Percentiles rank a stretch among this genome's conserved stretches.
Conservation (phyloP, 1,140 invertebrate species). For the Copidosoma floridanum region DNA sequence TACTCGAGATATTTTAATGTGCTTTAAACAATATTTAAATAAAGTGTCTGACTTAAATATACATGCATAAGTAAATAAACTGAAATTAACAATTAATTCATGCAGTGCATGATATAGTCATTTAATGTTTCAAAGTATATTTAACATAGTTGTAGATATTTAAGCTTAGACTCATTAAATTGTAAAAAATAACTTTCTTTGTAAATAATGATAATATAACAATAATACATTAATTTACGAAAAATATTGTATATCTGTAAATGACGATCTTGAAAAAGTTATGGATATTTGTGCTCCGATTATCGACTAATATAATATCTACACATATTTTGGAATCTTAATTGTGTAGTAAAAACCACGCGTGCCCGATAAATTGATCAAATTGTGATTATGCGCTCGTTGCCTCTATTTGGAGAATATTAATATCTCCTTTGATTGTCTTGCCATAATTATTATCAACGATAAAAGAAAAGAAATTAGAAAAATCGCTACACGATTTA, state of each 20-base stretch:
- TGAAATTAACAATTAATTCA: conserved; percentile 4
- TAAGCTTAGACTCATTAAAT: conserved; percentile 7
- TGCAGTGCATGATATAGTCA: conserved; percentile 22
- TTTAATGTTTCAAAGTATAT: conserved; percentile 8
- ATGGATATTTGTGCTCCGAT: not conserved
- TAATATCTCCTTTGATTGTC: conserved; percentile 4
- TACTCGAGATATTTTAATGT: not conserved
- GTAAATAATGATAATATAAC: not conserved
- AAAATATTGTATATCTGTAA: not conserved
- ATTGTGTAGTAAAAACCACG: not conserved
- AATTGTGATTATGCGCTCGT: conserved; percentile 15
- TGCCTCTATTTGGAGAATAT: conserved; percentile 18
- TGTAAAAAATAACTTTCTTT: not conserved
- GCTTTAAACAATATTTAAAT: not conserved
- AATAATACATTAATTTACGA: not conserved
- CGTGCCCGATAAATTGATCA: conserved; percentile 14
- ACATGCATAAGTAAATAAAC: too few species aligned
- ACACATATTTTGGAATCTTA: not conserved
- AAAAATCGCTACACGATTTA: too few species aligned
- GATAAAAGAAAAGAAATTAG: not conserved
- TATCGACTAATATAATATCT: too few species aligned
- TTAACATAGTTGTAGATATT: conserved; percentile 11
- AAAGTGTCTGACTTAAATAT: not conserved
- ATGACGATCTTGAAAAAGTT: not conserved
- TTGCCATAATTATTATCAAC: conserved; percentile 22